Percentiles rank a stretch among this genome's conserved stretches.
Conservation (phyloP, 2,113 vertebrate genomes). For the Zonotrichia leucophrys region DNA sequence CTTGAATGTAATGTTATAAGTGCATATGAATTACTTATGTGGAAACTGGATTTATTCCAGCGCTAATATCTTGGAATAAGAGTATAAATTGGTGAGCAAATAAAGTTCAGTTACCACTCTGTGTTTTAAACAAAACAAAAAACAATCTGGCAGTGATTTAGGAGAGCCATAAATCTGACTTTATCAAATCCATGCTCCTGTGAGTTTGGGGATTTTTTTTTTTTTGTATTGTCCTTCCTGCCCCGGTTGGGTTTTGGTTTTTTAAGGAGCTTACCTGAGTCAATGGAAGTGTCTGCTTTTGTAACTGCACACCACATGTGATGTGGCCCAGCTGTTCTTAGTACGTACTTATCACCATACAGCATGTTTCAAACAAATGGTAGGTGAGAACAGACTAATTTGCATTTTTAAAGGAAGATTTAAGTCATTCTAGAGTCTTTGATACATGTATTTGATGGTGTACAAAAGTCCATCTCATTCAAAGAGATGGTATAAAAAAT, state of each 20-base stretch:
- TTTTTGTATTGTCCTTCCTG: neutral
- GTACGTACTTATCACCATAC: neutral
- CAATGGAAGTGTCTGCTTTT: neutral
- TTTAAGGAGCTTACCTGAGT: neutral
- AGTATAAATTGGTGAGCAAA: neutral
- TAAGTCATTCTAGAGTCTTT: neutral
- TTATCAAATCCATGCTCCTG: neutral
- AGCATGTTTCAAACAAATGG: neutral
- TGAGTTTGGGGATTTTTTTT: too few species aligned
- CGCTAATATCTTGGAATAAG: neutral
- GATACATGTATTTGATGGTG: too few species aligned
- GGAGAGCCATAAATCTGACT: neutral
- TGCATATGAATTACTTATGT: neutral
- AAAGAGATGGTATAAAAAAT: neutral
- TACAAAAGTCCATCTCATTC: neutral
- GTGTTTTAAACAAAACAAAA: neutral
- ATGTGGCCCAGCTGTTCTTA: neutral
- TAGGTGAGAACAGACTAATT: neutral
- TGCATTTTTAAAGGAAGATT: neutral
- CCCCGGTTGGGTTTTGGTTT: rapidly evolving
- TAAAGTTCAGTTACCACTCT: neutral
- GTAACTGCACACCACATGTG: neutral
- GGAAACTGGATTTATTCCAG: neutral
- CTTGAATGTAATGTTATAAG: neutral
- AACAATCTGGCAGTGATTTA: neutral